Conservation (phyloP, 2,113 vertebrate species). For the Cryptotis parvus region DNA sequence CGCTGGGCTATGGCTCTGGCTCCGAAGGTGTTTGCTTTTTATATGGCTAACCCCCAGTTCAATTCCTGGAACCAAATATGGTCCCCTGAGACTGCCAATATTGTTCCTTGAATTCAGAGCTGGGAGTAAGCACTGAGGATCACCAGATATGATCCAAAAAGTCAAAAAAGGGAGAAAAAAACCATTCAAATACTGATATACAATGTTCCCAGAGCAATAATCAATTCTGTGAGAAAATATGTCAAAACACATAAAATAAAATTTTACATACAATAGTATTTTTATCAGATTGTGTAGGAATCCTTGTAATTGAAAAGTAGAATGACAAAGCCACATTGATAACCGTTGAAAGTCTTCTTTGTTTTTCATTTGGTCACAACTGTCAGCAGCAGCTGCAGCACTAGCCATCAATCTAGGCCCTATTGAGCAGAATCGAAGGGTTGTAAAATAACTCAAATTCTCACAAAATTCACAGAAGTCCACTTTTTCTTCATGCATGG, state of each 20-base stretch:
- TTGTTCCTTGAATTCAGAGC: background rate
- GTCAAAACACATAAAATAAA: background rate
- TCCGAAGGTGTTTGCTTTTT: background rate
- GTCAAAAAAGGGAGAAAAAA: background rate
- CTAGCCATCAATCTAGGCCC: background rate
- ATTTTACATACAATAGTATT: background rate
- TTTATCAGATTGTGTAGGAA: background rate
- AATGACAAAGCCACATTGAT: background rate
- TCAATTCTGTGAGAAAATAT: background rate
- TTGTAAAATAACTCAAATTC: slow-evolving; percentile 12
- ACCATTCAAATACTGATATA: background rate
- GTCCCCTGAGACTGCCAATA: no score
- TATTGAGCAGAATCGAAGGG: background rate
- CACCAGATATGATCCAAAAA: background rate
- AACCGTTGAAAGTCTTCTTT: background rate
- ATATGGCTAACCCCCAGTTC: no score
- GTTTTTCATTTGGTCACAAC: background rate
- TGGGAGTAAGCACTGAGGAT: background rate
- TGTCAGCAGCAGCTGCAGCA: background rate
- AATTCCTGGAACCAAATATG: no score
- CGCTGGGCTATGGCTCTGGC: no score
- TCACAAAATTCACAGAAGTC: background rate
- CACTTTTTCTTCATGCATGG: background rate
- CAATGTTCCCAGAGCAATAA: background rate
- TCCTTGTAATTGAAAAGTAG: background rate